A percentile compares a stretch with the other conserved stretches of the same genome.
Evolutionary conservation across 2,113 vertebrate genomes (phyloP).

Genomic region (Semicossyphus pulcher): DNA sequence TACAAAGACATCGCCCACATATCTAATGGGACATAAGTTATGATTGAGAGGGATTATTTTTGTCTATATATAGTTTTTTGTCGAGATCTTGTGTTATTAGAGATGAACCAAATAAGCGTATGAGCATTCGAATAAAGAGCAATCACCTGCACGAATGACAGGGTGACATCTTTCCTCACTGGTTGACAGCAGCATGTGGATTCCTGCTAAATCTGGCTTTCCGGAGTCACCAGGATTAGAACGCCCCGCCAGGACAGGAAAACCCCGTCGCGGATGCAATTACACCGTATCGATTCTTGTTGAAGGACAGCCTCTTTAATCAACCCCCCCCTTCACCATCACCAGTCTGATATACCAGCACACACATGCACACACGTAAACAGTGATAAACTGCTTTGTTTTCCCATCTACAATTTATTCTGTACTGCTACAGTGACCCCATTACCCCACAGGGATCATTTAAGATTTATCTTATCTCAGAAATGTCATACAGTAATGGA

Average conservation of each 20-base stretch:
- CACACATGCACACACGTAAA: constrained; percentile 33
- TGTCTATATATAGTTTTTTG: too few relatives aligned
- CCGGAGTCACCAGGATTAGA: constrained; percentile 27
- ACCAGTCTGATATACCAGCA: not conserved
- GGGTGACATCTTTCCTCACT: not conserved
- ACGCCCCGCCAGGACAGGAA: constrained; percentile 40
- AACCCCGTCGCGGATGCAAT: constrained; percentile 45
- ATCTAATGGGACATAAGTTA: too few relatives aligned
- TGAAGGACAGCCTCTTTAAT: constrained; percentile 60
- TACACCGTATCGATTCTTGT: constrained; percentile 55
- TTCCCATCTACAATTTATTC: constrained; percentile 45
- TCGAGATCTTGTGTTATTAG: too few relatives aligned
- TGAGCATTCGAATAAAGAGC: too few relatives aligned
- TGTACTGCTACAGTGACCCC: constrained; percentile 40
- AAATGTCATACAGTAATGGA: constrained; percentile 54
- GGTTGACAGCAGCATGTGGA: constrained; percentile 6
- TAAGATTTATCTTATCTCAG: constrained; percentile 36
- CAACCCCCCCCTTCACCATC: constrained; percentile 1
- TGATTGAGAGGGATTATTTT: too few relatives aligned
- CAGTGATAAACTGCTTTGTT: constrained; percentile 46
- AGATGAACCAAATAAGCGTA: too few relatives aligned
- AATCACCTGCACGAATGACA: not conserved
- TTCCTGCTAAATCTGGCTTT: constrained; percentile 25
- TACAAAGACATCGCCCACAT: too few relatives aligned
- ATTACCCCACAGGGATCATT: constrained; percentile 37